Evolutionary conservation across 2,797 vertebrate genomes (phyloP).

Genomic region (Prionace glauca): DNA sequence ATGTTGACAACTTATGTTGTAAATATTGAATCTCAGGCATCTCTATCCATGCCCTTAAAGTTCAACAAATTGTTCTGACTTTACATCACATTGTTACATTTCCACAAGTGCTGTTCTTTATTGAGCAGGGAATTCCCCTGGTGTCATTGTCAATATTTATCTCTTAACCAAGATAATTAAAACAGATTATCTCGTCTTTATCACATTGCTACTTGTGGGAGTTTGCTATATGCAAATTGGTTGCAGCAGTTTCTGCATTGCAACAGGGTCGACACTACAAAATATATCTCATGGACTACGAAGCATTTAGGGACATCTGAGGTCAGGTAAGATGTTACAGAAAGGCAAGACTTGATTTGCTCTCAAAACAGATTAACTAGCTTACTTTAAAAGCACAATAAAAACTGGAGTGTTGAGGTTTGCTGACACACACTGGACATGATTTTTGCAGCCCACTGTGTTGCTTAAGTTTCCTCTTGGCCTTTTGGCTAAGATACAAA

Average conservation of each 20-base stretch:
- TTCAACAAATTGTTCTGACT: not conserved
- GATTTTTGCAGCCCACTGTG: too few species aligned
- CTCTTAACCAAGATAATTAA: not conserved
- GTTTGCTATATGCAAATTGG: not conserved
- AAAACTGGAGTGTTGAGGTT: not conserved
- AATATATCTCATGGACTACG: not conserved
- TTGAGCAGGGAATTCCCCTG: not conserved
- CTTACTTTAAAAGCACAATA: not conserved
- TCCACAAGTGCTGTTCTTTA: not conserved
- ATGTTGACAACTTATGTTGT: not conserved
- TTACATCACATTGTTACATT: not conserved
- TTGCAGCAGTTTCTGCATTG: not conserved
- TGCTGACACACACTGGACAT: not conserved
- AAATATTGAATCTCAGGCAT: not conserved
- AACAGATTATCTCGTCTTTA: not conserved
- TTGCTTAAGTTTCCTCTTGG: too few species aligned
- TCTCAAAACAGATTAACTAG: not conserved
- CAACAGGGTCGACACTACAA: not conserved
- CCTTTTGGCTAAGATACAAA: too few species aligned
- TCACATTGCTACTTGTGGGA: not conserved
- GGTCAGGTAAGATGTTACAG: too few species aligned
- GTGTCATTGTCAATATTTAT: not conserved
- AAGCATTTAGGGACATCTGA: not conserved
- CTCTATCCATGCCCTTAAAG: not conserved
- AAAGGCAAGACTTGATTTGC: not conserved